Conservation (phyloP, 2,888 invertebrate species). For the Pseudococcus longispinus region DNA sequence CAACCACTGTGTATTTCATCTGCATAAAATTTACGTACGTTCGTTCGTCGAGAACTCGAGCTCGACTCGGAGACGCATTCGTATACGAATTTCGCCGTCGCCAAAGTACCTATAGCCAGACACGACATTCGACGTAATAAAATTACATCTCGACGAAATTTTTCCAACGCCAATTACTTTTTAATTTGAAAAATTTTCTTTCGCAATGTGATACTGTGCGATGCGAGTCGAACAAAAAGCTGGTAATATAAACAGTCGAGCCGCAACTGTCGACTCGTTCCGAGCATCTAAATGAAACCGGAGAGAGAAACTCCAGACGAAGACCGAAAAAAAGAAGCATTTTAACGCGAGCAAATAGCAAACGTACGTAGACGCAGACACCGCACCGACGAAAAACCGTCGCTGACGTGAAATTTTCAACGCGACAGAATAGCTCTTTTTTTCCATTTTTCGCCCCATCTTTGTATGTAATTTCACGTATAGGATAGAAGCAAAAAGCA, state of each 20-base stretch:
- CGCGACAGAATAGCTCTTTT: neutral
- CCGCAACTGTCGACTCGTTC: neutral
- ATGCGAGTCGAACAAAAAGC: neutral
- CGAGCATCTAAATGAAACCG: neutral
- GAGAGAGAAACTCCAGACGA: neutral
- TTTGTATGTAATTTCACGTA: neutral
- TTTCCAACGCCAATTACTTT: neutral
- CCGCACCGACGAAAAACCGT: neutral
- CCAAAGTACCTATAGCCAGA: neutral
- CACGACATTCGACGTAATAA: neutral
- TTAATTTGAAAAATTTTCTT: slow-evolving; percentile 1
- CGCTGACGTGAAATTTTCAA: slow-evolving; percentile 5
- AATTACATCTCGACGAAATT: neutral
- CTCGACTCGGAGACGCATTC: too few relatives aligned
- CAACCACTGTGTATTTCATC: neutral
- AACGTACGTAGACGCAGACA: neutral
- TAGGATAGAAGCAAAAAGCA: neutral
- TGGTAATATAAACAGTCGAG: neutral
- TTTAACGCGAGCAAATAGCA: neutral
- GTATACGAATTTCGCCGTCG: neutral
- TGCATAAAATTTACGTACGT: neutral
- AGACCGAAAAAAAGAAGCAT: neutral
- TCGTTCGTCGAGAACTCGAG: too few relatives aligned
- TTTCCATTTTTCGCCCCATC: neutral
- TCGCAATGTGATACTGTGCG: neutral